These are phyloP conservation scores for Schlechtendalia chinensis DNA, from an alignment of 1,140 invertebrate species.

Conservation along the genomic window DNA sequence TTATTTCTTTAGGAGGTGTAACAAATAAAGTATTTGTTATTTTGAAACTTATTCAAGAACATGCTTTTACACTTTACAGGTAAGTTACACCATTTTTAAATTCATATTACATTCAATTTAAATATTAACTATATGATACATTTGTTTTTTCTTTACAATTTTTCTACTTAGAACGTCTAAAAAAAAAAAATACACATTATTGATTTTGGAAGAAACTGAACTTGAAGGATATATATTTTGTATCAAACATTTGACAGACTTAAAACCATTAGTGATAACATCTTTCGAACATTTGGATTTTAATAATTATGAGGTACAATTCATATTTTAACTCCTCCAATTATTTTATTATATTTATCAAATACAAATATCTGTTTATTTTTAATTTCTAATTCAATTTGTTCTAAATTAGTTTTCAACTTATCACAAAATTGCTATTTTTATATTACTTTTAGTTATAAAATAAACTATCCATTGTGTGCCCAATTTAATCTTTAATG, in stretches of 20 bases:
- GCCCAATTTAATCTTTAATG: too few relatives aligned
- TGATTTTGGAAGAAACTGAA: slow-evolving; percentile 46
- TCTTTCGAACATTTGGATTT: slow-evolving; percentile 26
- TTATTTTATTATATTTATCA: not conserved
- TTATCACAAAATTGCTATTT: too few relatives aligned
- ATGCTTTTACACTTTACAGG: slow-evolving; percentile 61
- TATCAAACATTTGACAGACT: slow-evolving; percentile 29
- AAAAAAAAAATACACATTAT: slow-evolving; percentile 46
- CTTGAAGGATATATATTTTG: slow-evolving; percentile 29
- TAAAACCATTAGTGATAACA: slow-evolving; percentile 12
- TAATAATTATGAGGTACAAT: slow-evolving; percentile 26
- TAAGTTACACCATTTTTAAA: slow-evolving; percentile 50
- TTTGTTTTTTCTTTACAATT: not conserved
- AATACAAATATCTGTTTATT: not conserved
- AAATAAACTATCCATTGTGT: not conserved
- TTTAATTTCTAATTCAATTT: too few relatives aligned
- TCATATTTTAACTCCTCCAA: too few relatives aligned
- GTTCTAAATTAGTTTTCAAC: too few relatives aligned
- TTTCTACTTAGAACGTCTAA: not conserved
- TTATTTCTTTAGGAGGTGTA: slow-evolving; percentile 78
- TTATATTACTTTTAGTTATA: too few relatives aligned
- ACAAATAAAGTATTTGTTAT: slow-evolving; percentile 85
- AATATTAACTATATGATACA: not conserved
- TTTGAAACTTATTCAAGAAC: slow-evolving; percentile 81
- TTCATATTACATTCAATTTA: slow-evolving; percentile 6